Percentiles rank a stretch among this genome's conserved stretches.
phyloP scores from a whole-genome alignment of 2,113 vertebrate species.

The Anas platyrhynchos region DNA sequence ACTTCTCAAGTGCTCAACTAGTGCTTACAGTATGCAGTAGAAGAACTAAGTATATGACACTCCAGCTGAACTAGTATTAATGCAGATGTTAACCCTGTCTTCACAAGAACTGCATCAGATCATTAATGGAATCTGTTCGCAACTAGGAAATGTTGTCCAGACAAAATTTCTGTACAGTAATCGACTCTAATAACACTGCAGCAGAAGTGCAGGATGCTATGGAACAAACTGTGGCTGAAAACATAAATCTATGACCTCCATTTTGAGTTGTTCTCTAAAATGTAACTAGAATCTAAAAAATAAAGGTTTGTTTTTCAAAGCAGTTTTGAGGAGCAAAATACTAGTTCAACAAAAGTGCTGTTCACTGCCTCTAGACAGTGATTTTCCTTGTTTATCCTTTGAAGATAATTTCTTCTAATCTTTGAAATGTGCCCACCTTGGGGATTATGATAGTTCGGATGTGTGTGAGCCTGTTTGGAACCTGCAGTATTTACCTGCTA shows the following conservation, averaged over 20 bases:
- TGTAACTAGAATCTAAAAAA: background rate
- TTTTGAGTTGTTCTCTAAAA: background rate
- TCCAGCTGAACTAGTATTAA: background rate
- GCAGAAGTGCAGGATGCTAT: background rate
- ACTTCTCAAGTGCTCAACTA: background rate
- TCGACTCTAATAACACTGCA: background rate
- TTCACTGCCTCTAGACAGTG: background rate
- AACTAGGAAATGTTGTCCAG: background rate
- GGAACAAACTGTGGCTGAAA: background rate
- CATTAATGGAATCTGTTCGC: background rate
- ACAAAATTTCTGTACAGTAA: background rate
- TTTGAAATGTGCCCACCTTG: constrained; percentile 30
- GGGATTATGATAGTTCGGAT: constrained; percentile 29
- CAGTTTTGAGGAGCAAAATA: background rate
- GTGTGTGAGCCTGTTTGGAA: background rate
- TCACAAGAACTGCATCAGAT: background rate
- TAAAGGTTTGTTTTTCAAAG: background rate
- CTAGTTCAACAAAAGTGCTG: background rate
- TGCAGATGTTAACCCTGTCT: background rate
- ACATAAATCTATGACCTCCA: background rate
- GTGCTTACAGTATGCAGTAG: background rate
- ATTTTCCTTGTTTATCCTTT: background rate
- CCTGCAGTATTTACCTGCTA: constrained; percentile 35
- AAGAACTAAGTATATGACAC: background rate
- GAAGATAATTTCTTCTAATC: constrained; percentile 9